Evolutionary conservation across 2,888 invertebrate genomes (phyloP).

Genomic region (Scelioninae gen. 1): DNA sequence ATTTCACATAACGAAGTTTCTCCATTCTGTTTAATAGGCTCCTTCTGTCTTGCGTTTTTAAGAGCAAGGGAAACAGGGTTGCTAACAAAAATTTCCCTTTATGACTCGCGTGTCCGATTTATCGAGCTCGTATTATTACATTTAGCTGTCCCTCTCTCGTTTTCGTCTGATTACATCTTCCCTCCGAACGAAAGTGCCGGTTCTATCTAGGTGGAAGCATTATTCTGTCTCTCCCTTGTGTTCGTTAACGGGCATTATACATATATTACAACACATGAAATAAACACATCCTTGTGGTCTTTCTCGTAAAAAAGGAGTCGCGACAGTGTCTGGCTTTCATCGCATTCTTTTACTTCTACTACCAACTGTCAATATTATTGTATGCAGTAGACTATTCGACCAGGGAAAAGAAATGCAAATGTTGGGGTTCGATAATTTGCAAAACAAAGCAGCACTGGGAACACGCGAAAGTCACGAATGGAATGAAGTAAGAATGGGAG

Average conservation of each 20-base stretch:
- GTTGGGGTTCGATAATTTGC: conserved; percentile 48
- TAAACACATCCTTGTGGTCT: conserved; percentile 36
- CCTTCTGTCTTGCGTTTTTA: too few relatives aligned
- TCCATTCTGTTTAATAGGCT: not conserved
- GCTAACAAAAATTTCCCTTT: conserved; percentile 41
- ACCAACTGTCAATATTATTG: conserved; percentile 34
- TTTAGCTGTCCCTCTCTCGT: conserved; percentile 58
- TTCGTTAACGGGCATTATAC: conserved; percentile 49
- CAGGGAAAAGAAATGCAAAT: conserved; percentile 60
- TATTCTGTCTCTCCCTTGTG: conserved; percentile 51
- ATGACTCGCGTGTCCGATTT: conserved; percentile 48
- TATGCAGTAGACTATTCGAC: not conserved
- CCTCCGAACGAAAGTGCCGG: conserved; percentile 63
- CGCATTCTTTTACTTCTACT: conserved; percentile 16
- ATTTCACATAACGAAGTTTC: not conserved
- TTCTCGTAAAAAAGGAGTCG: conserved; percentile 13
- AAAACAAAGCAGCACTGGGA: conserved; percentile 54
- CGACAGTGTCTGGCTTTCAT: conserved; percentile 15
- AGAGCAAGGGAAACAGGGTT: conserved; percentile 7
- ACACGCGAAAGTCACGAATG: conserved; percentile 46
- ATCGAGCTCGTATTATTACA: conserved; percentile 60
- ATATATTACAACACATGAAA: conserved; percentile 34
- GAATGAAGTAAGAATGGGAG: conserved; percentile 58
- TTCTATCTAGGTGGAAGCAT: conserved; percentile 52
- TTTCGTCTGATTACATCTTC: conserved; percentile 70